A percentile compares a stretch with the other conserved stretches of the same genome.
Conservation (phyloP, 2,113 vertebrate species). For the Cryptomyrus ogoouensis region DNA sequence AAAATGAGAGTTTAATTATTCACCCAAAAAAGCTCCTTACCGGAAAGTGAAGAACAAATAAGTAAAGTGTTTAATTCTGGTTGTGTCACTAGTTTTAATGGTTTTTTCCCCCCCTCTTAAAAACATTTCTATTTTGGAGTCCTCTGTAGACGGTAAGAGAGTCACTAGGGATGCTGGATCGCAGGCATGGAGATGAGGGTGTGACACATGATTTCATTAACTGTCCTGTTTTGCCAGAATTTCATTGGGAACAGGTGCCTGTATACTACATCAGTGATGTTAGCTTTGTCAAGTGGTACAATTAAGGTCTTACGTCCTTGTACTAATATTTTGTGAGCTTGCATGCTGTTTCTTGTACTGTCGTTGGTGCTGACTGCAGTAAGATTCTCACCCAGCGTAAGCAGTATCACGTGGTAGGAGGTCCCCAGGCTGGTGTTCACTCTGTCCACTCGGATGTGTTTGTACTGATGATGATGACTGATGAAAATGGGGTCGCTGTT, state of each 20-base stretch:
- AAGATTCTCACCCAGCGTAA: conserved; percentile 43
- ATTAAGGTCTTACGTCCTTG: background rate
- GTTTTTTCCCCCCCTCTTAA: background rate
- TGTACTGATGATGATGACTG: conserved; percentile 45
- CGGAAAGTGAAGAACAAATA: background rate
- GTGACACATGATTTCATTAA: background rate
- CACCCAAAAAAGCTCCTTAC: background rate
- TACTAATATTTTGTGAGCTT: background rate
- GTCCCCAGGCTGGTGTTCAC: background rate
- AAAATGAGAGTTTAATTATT: background rate
- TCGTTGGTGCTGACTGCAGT: background rate
- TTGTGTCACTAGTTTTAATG: background rate
- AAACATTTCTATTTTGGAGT: background rate
- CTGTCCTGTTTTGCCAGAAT: background rate
- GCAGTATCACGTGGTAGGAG: conserved; percentile 38
- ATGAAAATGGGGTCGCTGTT: conserved; percentile 34
- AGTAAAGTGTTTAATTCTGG: background rate
- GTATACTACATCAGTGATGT: background rate
- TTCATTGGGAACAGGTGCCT: background rate
- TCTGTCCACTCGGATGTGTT: conserved; percentile 42
- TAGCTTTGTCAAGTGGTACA: background rate
- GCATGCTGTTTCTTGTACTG: background rate
- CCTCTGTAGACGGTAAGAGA: background rate
- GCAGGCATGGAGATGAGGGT: background rate
- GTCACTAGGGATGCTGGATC: background rate